Conservation (phyloP, 2,113 vertebrate genomes). For the Nerophis lumbriciformis region DNA sequence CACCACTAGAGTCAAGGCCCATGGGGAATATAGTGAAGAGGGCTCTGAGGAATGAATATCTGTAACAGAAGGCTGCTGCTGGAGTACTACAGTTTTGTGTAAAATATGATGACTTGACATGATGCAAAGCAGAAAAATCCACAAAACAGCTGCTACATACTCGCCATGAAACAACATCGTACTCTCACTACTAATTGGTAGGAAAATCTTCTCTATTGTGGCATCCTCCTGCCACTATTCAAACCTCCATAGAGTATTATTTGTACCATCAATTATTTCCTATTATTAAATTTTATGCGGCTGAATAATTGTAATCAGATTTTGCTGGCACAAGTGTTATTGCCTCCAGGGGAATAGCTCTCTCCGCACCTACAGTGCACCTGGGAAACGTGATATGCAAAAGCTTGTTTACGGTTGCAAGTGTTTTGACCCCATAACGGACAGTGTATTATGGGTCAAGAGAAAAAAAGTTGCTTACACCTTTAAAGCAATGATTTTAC, state of each 20-base stretch:
- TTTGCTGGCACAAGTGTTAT: conserved; percentile 6
- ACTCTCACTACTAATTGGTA: too few species aligned
- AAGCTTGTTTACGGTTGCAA: conserved; percentile 23
- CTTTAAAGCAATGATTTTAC: neutral
- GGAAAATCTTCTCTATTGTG: neutral
- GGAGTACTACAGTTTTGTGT: neutral
- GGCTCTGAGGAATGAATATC: conserved; percentile 11
- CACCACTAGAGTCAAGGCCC: conserved; percentile 31
- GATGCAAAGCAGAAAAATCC: neutral
- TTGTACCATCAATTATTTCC: neutral
- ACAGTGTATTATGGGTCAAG: conserved; percentile 4
- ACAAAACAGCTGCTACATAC: neutral
- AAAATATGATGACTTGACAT: neutral
- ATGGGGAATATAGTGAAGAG: conserved; percentile 21
- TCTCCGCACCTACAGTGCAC: conserved; percentile 28
- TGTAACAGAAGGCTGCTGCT: conserved; percentile 1
- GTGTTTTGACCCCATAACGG: conserved; percentile 12
- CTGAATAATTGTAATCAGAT: conserved; percentile 17
- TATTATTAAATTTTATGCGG: conserved; percentile 1
- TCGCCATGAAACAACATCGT: too few species aligned
- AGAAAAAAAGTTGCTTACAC: neutral
- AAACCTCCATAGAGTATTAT: neutral
- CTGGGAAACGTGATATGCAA: conserved; percentile 27
- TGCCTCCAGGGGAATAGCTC: conserved; percentile 14
- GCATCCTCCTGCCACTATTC: neutral